A percentile compares a stretch with the other conserved stretches of the same genome.
Evolutionary conservation across 2,888 invertebrate species (phyloP).

Genomic region (Melieria picta): DNA sequence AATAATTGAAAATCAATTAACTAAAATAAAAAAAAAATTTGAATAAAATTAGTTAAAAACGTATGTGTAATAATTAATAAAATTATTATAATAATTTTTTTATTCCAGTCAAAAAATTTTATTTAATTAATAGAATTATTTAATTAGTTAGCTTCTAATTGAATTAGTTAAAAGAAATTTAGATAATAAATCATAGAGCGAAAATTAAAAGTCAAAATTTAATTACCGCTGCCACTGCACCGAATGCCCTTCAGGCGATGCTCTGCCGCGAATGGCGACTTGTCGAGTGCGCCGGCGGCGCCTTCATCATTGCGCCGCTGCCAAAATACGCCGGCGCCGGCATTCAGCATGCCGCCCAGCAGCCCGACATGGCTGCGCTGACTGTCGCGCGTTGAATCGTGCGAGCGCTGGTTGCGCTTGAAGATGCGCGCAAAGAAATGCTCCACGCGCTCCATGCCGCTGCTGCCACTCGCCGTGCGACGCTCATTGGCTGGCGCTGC

Average conservation of each 20-base stretch:
- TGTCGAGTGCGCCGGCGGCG: conserved; percentile 24
- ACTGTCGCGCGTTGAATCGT: conserved; percentile 58
- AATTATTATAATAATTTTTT: too few species aligned
- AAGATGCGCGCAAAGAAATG: conserved; percentile 53
- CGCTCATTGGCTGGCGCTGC: conserved; percentile 25
- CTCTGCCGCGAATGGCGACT: conserved; percentile 53
- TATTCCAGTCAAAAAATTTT: too few species aligned
- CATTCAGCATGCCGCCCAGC: conserved; percentile 48
- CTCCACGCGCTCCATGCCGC: conserved; percentile 45
- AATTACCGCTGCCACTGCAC: conserved; percentile 64
- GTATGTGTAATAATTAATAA: too few species aligned
- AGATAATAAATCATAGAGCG: too few species aligned
- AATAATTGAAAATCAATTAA: too few species aligned
- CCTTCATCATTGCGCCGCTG: conserved; percentile 47
- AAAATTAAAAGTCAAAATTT: conserved; percentile 30
- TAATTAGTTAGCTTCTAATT: too few species aligned
- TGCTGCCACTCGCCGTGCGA: conserved; percentile 22
- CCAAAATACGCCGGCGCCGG: conserved; percentile 53
- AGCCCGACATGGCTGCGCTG: conserved; percentile 63
- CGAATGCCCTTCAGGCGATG: conserved; percentile 64
- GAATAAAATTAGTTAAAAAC: too few species aligned
- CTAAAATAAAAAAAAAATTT: too few species aligned
- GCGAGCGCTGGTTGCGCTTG: conserved; percentile 43
- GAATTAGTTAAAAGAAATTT: conserved; percentile 39
- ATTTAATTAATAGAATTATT: too few species aligned